phyloP scores from a whole-genome alignment of 2,797 vertebrate genomes.

The Bovichtus variegatus region DNA sequence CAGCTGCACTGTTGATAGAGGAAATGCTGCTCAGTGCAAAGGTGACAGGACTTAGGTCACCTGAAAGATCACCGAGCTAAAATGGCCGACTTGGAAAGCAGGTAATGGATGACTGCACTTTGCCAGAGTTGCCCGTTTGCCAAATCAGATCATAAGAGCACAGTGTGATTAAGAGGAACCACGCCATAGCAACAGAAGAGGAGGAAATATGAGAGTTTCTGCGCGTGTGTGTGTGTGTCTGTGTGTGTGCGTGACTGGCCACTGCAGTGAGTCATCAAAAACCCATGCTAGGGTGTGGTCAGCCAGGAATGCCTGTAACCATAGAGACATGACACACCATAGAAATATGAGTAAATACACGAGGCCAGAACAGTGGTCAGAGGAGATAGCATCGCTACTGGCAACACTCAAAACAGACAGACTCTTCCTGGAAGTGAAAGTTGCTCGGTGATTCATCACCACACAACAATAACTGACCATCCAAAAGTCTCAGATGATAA shows the following conservation, averaged over 20 bases:
- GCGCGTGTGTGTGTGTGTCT: conserved; percentile 16
- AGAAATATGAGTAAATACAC: conserved; percentile 61
- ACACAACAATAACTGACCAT: not conserved
- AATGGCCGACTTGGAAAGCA: conserved; percentile 30
- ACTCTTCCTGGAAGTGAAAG: conserved; percentile 57
- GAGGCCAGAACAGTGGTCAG: conserved; percentile 58
- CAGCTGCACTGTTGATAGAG: not conserved
- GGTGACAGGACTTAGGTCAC: not conserved
- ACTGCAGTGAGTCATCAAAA: conserved; percentile 68
- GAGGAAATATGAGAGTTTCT: conserved; percentile 15
- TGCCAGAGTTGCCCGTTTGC: conserved; percentile 11
- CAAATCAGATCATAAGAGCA: conserved; percentile 45
- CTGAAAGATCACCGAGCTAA: conserved; percentile 12
- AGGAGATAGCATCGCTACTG: conserved; percentile 45
- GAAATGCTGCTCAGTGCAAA: not conserved
- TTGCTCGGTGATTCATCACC: not conserved
- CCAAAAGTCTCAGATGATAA: conserved; percentile 18
- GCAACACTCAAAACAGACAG: conserved; percentile 61
- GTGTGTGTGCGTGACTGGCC: conserved; percentile 2
- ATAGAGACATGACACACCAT: conserved; percentile 60
- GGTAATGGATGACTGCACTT: conserved; percentile 24
- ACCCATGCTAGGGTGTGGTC: conserved; percentile 56
- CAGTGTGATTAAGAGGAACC: conserved; percentile 58
- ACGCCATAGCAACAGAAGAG: conserved; percentile 4
- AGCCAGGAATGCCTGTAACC: conserved; percentile 57